phyloP scores from a whole-genome alignment of 2,888 invertebrate genomes.

The Villa cingulata region DNA sequence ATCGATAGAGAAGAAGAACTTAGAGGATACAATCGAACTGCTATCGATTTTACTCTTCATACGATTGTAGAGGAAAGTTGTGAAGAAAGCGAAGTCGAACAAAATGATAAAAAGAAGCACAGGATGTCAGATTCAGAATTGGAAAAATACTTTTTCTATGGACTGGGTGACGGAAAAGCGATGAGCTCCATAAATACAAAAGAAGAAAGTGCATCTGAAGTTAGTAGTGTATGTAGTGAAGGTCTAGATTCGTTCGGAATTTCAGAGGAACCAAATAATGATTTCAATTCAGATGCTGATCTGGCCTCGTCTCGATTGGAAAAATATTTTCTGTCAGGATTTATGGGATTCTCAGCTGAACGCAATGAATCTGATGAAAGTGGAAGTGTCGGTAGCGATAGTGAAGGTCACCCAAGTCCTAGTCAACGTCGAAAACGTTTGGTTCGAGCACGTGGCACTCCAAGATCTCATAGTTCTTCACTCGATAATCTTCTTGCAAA shows the following conservation, averaged over 20 bases:
- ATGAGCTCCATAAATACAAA: slow-evolving; percentile 36
- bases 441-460: slow-evolving; percentile 69
- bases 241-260: slow-evolving; percentile 54
- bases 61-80: slow-evolving; percentile 91
- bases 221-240: slow-evolving; percentile 75
- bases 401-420: slow-evolving; percentile 77
- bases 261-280: slow-evolving; percentile 23
- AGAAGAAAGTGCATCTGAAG: slow-evolving; percentile 62
- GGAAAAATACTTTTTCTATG: slow-evolving; percentile 84
- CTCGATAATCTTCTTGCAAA: slow-evolving; percentile 62
- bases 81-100: slow-evolving; percentile 80
- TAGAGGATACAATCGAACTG: slow-evolving; percentile 66
- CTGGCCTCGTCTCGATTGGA: slow-evolving; percentile 73
- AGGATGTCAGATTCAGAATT: slow-evolving; percentile 67
- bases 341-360: slow-evolving; percentile 67
- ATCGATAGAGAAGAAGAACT: slow-evolving; percentile 69
- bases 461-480: slow-evolving; percentile 68
- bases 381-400: slow-evolving; percentile 80
- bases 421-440: slow-evolving; percentile 70
- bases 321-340: slow-evolving; percentile 77
- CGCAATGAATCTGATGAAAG: slow-evolving; percentile 60
- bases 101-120: slow-evolving; percentile 38
- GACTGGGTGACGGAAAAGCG: slow-evolving; percentile 56
- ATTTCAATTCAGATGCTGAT: slow-evolving; percentile 46
- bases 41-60: slow-evolving; percentile 79